Conservation (phyloP, 2,888 invertebrate species). For the Torymus texanus region DNA sequence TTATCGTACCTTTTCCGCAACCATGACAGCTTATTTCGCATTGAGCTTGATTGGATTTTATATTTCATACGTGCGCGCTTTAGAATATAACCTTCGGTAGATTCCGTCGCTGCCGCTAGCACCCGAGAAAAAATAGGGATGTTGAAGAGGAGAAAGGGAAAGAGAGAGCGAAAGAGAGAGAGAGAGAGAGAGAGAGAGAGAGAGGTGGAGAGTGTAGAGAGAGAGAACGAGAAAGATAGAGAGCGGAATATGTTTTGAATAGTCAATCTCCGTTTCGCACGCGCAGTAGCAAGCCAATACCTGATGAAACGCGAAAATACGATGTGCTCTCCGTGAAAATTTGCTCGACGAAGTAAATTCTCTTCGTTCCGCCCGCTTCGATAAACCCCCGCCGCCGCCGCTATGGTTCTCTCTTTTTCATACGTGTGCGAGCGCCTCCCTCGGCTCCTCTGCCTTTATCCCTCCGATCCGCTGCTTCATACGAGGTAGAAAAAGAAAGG, state of each 20-base stretch:
- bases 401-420: slow-evolving; percentile 12
- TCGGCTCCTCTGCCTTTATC: slow-evolving; percentile 4
- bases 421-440: background rate
- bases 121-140: no score
- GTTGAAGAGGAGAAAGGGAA: background rate
- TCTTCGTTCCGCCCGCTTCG: slow-evolving; percentile 9
- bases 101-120: background rate
- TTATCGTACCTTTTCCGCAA: background rate
- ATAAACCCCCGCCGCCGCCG: slow-evolving; percentile 9
- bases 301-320: slow-evolving; percentile 45
- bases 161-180: background rate
- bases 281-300: slow-evolving; percentile 28
- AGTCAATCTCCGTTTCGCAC: slow-evolving; percentile 30
- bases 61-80: slow-evolving; percentile 8
- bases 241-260: slow-evolving; percentile 40
- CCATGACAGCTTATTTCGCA: slow-evolving; percentile 14
- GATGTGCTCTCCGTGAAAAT: slow-evolving; percentile 32
- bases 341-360: slow-evolving; percentile 36
- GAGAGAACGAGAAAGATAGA: background rate
- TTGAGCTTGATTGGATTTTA: slow-evolving; percentile 33
- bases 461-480: slow-evolving; percentile 7
- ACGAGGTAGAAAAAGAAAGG: slow-evolving; percentile 6
- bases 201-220: background rate
- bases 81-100: slow-evolving; percentile 1
- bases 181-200: background rate